These are phyloP conservation scores for Unio pictorum DNA, from an alignment of 2,888 invertebrate species.

Conservation along the genomic window DNA sequence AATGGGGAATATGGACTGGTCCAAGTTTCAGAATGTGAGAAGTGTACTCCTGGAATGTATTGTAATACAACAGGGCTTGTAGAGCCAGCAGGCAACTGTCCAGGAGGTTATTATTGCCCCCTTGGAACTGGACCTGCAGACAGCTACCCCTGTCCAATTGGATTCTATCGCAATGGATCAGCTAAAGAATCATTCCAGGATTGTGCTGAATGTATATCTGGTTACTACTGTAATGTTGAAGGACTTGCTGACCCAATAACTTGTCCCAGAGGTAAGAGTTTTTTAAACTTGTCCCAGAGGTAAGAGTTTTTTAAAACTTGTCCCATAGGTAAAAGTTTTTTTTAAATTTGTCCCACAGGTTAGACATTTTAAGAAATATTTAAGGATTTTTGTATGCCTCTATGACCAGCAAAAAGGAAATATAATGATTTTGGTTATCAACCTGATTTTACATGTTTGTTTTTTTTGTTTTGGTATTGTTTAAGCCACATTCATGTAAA, in stretches of 20 bases:
- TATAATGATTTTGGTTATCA: too few relatives aligned
- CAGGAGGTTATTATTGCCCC: conserved; percentile 69
- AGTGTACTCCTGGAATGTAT: conserved; percentile 65
- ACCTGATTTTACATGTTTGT: too few relatives aligned
- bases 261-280: conserved; percentile 51
- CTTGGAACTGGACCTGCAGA: conserved; percentile 57
- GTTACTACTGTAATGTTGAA: conserved; percentile 64
- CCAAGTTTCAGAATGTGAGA: conserved; percentile 63
- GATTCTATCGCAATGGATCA: conserved; percentile 68
- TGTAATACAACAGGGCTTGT: conserved; percentile 61
- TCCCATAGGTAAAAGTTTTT: too few relatives aligned
- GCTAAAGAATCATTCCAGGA: conserved; percentile 66
- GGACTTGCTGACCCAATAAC: conserved; percentile 63
- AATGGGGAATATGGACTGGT: conserved; percentile 55
- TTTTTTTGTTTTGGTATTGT: too few relatives aligned
- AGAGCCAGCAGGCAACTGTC: conserved; percentile 60
- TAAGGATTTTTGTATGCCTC: too few relatives aligned
- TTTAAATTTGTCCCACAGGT: too few relatives aligned
- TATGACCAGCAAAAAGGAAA: too few relatives aligned
- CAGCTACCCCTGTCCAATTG: conserved; percentile 64
- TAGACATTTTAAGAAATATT: too few relatives aligned
- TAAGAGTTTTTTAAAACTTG: too few relatives aligned
- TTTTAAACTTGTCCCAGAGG: too few relatives aligned
- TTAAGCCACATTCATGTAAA: too few relatives aligned
- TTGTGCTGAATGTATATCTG: conserved; percentile 68